Conservation (phyloP, 2,113 vertebrate species). For the Eurystomus gularis region DNA sequence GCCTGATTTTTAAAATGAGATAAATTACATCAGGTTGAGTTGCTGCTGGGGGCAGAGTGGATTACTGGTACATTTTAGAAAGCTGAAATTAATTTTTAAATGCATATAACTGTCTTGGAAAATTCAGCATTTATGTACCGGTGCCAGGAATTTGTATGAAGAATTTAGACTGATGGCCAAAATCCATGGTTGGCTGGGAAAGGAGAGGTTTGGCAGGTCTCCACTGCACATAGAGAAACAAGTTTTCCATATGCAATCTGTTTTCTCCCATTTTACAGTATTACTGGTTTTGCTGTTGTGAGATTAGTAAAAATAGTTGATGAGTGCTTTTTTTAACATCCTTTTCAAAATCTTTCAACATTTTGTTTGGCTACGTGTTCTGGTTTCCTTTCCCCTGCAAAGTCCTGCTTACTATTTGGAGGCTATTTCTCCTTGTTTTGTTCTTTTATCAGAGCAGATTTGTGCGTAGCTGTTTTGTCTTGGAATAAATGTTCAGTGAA, state of each 20-base stretch:
- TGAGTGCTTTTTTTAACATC: neutral
- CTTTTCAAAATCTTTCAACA: neutral
- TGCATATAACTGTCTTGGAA: neutral
- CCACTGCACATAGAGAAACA: slow-evolving; percentile 25
- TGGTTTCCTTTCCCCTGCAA: neutral
- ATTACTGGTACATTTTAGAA: slow-evolving; percentile 6
- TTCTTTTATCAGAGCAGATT: neutral
- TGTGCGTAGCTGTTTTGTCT: neutral
- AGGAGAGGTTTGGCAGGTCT: slow-evolving; percentile 41
- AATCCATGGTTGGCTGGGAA: slow-evolving; percentile 51
- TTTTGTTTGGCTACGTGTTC: neutral
- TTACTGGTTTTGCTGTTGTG: neutral
- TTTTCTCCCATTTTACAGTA: slow-evolving; percentile 38
- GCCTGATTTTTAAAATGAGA: neutral
- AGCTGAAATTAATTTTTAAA: slow-evolving; percentile 12
- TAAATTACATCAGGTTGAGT: neutral
- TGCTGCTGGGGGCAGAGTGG: neutral
- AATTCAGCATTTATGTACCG: neutral
- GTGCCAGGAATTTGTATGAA: slow-evolving; percentile 41
- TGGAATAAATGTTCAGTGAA: neutral
- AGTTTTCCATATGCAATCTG: slow-evolving; percentile 51
- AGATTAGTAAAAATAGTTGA: slow-evolving; percentile 14
- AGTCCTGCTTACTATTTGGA: neutral
- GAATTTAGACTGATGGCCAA: slow-evolving; percentile 49
- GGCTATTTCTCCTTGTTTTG: neutral